Evolutionary conservation across 2,888 invertebrate species (phyloP).

Genomic region (Scotopteryx bipunctaria): DNA sequence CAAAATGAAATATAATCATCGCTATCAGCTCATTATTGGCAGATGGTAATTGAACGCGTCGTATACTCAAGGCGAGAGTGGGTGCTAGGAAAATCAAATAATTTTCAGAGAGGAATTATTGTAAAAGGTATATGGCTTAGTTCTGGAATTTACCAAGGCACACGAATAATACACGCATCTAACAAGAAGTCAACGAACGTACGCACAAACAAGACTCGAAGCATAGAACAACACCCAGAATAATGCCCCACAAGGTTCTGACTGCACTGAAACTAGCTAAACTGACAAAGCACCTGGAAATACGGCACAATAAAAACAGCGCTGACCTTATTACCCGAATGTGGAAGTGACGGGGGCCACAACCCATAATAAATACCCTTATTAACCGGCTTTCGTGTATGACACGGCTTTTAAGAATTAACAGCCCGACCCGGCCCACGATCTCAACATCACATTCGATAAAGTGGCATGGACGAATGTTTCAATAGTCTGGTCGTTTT

Average conservation of each 20-base stretch:
- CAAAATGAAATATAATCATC: slow-evolving; percentile 39
- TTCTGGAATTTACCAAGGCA: background rate
- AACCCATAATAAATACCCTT: slow-evolving; percentile 51
- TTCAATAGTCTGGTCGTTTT: background rate
- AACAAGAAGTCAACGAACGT: background rate
- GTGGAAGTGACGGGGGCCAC: slow-evolving; percentile 47
- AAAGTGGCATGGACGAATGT: background rate
- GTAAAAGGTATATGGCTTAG: no score
- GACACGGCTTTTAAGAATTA: slow-evolving; percentile 53
- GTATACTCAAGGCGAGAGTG: background rate
- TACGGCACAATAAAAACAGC: slow-evolving; percentile 40
- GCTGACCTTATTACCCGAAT: slow-evolving; percentile 54
- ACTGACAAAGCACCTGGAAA: slow-evolving; percentile 14
- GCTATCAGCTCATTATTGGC: slow-evolving; percentile 44
- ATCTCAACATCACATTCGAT: slow-evolving; percentile 1
- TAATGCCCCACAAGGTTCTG: slow-evolving; percentile 12
- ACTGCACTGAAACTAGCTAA: slow-evolving; percentile 5
- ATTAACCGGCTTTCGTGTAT: slow-evolving; percentile 47
- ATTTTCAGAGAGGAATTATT: no score
- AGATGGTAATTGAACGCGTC: slow-evolving; percentile 38
- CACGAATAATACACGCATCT: background rate
- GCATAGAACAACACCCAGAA: background rate
- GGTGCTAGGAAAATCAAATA: no score
- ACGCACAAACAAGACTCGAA: background rate
- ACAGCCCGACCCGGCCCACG: slow-evolving; percentile 6